A percentile compares a stretch with the other conserved stretches of the same genome.
These are phyloP conservation scores for Alviniconcha marisindica DNA, from an alignment of 1,140 invertebrate genomes.

Conservation along the genomic window DNA sequence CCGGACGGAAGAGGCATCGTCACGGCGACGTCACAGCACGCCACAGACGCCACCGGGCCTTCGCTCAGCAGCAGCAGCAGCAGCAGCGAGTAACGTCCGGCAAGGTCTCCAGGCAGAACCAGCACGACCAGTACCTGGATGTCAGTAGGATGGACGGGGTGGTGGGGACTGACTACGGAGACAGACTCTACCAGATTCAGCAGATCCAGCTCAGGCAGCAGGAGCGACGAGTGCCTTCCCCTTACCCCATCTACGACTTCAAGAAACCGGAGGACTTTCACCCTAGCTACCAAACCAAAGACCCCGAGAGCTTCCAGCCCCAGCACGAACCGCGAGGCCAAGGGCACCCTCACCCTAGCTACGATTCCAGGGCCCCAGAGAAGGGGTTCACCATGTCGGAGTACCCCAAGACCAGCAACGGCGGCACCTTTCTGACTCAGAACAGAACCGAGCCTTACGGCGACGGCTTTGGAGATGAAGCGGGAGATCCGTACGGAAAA, in stretches of 20 bases:
- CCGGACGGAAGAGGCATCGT: too few relatives aligned
- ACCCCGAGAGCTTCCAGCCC: neutral
- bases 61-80: neutral
- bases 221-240: neutral
- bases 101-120: neutral
- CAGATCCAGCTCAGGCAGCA: conserved; percentile 7
- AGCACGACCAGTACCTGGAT: neutral
- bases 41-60: neutral
- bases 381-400: neutral
- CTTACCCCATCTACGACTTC: neutral
- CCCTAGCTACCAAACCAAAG: neutral
- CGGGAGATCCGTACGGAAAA: too few relatives aligned
- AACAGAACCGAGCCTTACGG: neutral
- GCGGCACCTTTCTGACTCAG: neutral
- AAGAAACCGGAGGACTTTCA: neutral
- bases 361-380: neutral
- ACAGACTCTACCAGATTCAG: neutral
- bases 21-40: too few relatives aligned
- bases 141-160: neutral
- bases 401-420: neutral
- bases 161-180: neutral
- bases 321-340: neutral
- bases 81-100: neutral
- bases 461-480: neutral
- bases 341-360: neutral